phyloP scores from a whole-genome alignment of 1,140 invertebrate genomes.

The Pogonus chalceus region DNA sequence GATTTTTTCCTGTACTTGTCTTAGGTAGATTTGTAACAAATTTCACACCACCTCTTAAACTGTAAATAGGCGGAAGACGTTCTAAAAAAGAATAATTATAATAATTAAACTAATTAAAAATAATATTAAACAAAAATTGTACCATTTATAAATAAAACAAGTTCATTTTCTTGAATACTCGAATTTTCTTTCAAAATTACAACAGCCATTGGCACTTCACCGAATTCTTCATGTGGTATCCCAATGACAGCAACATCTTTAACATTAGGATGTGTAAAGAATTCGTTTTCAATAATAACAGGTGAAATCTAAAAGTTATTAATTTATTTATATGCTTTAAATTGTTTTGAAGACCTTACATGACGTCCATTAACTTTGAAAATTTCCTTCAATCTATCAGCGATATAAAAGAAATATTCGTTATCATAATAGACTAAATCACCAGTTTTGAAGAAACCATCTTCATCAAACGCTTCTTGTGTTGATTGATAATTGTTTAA shows the following conservation, averaged over 20 bases:
- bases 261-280: background rate
- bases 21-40: too few species aligned
- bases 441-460: constrained; percentile 56
- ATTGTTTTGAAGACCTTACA: background rate
- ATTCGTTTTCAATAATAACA: background rate
- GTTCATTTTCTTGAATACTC: too few species aligned
- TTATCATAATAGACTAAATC: constrained; percentile 59
- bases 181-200: too few species aligned
- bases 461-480: constrained; percentile 43
- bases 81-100: background rate
- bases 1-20: too few species aligned
- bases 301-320: background rate
- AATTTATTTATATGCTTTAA: background rate
- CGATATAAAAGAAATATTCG: constrained; percentile 51
- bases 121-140: too few species aligned
- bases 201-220: background rate
- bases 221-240: background rate
- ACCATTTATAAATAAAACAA: too few species aligned
- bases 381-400: constrained; percentile 63
- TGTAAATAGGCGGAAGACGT: background rate
- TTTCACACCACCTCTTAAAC: too few species aligned
- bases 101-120: background rate
- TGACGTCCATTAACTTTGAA: constrained; percentile 56
- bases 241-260: background rate
- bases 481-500: constrained; percentile 15